Percentiles rank a stretch among this genome's conserved stretches.
These are phyloP conservation scores for Cancer borealis DNA, from an alignment of 2,888 invertebrate genomes.

Conservation along the genomic window DNA sequence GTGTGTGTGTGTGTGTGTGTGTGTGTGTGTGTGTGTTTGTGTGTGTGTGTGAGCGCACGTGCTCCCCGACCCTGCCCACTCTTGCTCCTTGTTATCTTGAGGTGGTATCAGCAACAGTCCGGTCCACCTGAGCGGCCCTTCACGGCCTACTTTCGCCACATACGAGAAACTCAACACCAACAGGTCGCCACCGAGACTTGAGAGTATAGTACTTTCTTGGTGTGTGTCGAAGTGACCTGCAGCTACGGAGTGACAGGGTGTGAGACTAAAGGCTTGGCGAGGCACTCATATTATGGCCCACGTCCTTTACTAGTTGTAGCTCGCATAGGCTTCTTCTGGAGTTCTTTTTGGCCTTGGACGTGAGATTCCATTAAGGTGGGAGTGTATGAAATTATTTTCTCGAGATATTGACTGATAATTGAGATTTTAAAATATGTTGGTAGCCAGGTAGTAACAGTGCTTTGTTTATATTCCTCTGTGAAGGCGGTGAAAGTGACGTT, in stretches of 20 bases:
- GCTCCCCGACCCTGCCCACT: not conserved
- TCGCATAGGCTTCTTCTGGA: not conserved
- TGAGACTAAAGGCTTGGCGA: too few relatives aligned
- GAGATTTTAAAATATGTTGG: too few relatives aligned
- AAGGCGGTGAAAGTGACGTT: too few relatives aligned
- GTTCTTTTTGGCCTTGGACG: not conserved
- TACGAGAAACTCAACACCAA: not conserved
- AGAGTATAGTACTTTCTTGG: not conserved
- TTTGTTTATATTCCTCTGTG: too few relatives aligned
- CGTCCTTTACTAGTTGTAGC: not conserved
- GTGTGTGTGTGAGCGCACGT: too few relatives aligned
- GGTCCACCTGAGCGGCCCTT: not conserved
- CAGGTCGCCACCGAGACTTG: not conserved
- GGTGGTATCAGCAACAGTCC: not conserved
- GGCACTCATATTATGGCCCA: not conserved
- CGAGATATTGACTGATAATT: too few relatives aligned
- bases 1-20: constrained; percentile 17
- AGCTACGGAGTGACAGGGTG: not conserved
- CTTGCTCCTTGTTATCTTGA: not conserved
- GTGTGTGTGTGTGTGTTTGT: constrained; percentile 7
- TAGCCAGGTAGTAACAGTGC: too few relatives aligned
- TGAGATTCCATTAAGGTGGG: not conserved
- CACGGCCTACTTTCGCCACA: not conserved
- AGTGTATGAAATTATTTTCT: not conserved
- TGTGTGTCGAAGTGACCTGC: not conserved